Evolutionary conservation across 2,888 invertebrate genomes (phyloP), one percentile per base, ranked within the genome.

Genomic region (Mechanitis mazaeus): DNA sequence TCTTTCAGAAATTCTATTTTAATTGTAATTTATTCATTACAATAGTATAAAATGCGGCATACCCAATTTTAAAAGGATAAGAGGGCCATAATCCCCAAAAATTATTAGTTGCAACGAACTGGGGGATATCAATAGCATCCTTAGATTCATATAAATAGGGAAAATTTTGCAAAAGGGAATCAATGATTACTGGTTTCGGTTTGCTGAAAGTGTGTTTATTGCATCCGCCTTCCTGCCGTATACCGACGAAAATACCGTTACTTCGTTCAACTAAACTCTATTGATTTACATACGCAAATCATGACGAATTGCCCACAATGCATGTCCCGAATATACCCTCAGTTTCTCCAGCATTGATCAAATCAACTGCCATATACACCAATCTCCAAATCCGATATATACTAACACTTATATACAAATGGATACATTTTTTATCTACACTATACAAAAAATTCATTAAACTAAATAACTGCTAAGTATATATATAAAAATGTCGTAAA

Each of bases 241-340:
- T 75, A 83, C 80, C 87, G 87, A 85, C 88, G 79, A 84, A 87
- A 88, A 88, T 87, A 87, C 89, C 87, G 90, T 88, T 89, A 85
- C 80, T 75, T 80, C 77, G 81, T 81, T 82, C 83, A 83, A 80
- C 85, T 84, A 79, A 87, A 87, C 84, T 84, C 78, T 82, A 84
- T 83, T 81, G 85, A 88, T 88, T 90, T 87, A 86, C 87, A 88
- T 89, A 87, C 87, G 86, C 86, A 84, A 87, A 84, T 86, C 85
- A 84, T 88, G 87, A 87, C 87, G 87, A 88, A 87, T 87, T 85
- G 81, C 81, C 76, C 79, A 82, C 85, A 83, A 82, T 83, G 81
- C 82, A 81, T 79, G 80, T 79, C 80, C 84, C 70, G 83, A 87
- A 83, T 85, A 79, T 76, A 71, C 72, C 73, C 70, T 72, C 75